Evolutionary conservation across 2,797 vertebrate species (phyloP).

Genomic region (Babyrousa celebensis): DNA sequence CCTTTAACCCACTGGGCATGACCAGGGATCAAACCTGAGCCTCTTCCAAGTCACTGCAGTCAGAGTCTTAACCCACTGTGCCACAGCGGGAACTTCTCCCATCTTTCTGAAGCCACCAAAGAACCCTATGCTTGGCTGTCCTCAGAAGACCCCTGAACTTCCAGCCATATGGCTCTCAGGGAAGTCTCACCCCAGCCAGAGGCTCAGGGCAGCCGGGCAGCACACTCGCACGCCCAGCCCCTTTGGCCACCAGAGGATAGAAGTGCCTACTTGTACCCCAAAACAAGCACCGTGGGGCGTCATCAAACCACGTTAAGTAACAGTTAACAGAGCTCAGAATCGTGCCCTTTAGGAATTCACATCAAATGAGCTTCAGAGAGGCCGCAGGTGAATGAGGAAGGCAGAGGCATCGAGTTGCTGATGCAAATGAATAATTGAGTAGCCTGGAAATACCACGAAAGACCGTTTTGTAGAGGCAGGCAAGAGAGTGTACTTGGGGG

Average conservation of each 20-base stretch:
- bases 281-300: constrained; percentile 63
- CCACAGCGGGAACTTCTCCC: background rate
- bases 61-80: too few species aligned
- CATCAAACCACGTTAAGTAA: constrained; percentile 82
- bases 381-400: background rate
- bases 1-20: too few species aligned
- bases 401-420: background rate
- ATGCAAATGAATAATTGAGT: constrained; percentile 85
- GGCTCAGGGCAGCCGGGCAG: background rate
- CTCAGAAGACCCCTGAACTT: constrained; percentile 30
- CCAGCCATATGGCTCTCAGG: background rate
- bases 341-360: constrained; percentile 83
- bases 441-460: constrained; percentile 60
- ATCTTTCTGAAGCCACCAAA: background rate
- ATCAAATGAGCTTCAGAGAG: constrained; percentile 78
- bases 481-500: fast-evolving
- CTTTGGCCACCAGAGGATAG: background rate
- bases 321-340: constrained; percentile 78
- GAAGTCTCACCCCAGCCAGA: background rate
- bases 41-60: too few species aligned
- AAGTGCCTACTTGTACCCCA: background rate
- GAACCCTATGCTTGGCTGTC: background rate
- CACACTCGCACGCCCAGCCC: constrained; percentile 55
- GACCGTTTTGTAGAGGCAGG: background rate
- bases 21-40: too few species aligned